Evolutionary conservation across 2,113 vertebrate genomes (phyloP).

Genomic region (Candoia aspera): DNA sequence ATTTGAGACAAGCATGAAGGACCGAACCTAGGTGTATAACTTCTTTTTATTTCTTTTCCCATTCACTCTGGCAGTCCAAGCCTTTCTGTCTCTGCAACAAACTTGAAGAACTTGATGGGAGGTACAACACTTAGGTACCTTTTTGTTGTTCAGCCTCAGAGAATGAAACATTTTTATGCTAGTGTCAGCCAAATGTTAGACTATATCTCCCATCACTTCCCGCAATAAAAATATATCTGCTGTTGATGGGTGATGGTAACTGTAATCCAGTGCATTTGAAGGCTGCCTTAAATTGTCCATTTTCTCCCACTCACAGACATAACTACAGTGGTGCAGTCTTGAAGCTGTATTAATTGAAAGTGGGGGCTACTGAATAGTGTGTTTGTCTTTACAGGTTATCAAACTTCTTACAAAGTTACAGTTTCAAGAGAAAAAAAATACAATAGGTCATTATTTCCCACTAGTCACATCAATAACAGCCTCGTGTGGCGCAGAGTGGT

Average conservation of each 20-base stretch:
- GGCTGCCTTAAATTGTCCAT: neutral
- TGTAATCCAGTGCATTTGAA: neutral
- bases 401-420: neutral
- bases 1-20: no score
- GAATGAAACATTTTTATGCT: neutral
- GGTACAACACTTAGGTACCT: no score
- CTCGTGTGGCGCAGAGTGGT: no score
- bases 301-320: neutral
- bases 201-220: neutral
- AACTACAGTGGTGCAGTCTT: neutral
- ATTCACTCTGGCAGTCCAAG: no score
- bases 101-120: no score
- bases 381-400: neutral
- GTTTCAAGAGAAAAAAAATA: neutral
- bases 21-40: no score
- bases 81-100: no score
- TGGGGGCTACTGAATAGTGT: neutral
- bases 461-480: no score
- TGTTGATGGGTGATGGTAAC: neutral
- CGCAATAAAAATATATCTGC: neutral
- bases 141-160: no score
- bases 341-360: neutral
- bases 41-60: no score
- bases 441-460: neutral
- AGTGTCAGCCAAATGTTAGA: neutral